A percentile compares a stretch with the other conserved stretches of the same genome.
Evolutionary conservation across 2,888 invertebrate genomes (phyloP).

Genomic region (Sycophila texana): DNA sequence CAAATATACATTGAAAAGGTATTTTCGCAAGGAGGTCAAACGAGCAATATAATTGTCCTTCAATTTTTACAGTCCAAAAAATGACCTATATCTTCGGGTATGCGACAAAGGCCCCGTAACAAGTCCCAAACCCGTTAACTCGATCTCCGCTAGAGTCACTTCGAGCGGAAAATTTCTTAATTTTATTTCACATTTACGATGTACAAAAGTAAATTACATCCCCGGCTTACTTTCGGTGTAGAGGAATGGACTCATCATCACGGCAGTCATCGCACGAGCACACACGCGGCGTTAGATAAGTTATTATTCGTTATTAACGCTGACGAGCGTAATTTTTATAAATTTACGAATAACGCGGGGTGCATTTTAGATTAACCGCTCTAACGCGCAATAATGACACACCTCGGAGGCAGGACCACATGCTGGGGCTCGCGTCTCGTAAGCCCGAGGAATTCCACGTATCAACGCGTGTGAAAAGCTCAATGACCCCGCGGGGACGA

Average conservation of each 20-base stretch:
- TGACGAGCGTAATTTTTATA: conserved; percentile 29
- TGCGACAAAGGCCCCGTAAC: conserved; percentile 33
- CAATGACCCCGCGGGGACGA: conserved; percentile 18
- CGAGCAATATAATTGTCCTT: conserved; percentile 44
- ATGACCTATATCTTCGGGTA: conserved; percentile 48
- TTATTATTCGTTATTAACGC: conserved; percentile 42
- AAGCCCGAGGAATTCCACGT: conserved; percentile 32
- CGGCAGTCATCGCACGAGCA: conserved; percentile 22
- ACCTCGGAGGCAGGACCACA: conserved; percentile 19
- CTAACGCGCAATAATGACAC: conserved; percentile 45
- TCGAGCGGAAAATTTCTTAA: conserved; percentile 44
- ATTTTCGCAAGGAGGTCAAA: conserved; percentile 23
- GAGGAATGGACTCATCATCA: conserved; percentile 10
- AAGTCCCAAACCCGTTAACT: conserved; percentile 43
- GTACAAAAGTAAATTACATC: conserved; percentile 37
- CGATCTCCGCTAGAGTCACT: not conserved
- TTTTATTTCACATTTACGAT: conserved; percentile 47
- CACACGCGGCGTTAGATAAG: conserved; percentile 22
- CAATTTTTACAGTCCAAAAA: conserved; percentile 42
- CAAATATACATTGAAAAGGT: not conserved
- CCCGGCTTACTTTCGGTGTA: not conserved
- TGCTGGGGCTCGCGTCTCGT: conserved; percentile 22
- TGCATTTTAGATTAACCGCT: not conserved
- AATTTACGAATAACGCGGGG: conserved; percentile 11
- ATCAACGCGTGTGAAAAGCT: not conserved